phyloP scores from a whole-genome alignment of 1,140 invertebrate genomes.

The Drosophila watanabei region DNA sequence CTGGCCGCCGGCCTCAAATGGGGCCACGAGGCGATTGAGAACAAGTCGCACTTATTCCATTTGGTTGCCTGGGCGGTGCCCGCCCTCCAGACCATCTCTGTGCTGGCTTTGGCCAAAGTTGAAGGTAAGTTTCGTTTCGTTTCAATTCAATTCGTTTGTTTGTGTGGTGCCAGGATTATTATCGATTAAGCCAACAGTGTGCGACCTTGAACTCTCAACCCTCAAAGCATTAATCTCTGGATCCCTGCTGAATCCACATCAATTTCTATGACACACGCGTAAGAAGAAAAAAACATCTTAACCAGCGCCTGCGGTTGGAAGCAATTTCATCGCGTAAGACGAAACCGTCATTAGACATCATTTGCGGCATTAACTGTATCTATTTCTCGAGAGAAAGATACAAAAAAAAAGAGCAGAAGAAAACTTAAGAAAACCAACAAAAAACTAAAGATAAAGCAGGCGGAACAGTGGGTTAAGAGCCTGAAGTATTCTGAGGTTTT shows the following conservation, averaged over 20 bases:
- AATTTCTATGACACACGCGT: constrained; percentile 55
- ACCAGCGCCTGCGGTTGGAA: constrained; percentile 14
- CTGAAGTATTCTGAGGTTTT: too few relatives aligned
- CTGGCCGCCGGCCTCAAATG: constrained; percentile 99
- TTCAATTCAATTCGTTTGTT: neutral
- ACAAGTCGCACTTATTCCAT: constrained; percentile 99
- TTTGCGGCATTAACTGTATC: constrained; percentile 81
- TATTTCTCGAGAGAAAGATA: constrained; percentile 46
- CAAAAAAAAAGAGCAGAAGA: constrained; percentile 38
- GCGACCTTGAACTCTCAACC: constrained; percentile 45
- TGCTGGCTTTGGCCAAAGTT: constrained; percentile 97
- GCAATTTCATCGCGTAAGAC: constrained; percentile 63
- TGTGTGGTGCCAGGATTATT: constrained; percentile 20
- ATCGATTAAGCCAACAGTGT: constrained; percentile 23
- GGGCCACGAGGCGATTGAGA: constrained; percentile 99
- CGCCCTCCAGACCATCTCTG: constrained; percentile 95
- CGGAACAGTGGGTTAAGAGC: constrained; percentile 25
- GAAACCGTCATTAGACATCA: constrained; percentile 80
- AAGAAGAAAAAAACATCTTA: constrained; percentile 11
- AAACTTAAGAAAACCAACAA: constrained; percentile 38
- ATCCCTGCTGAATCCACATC: constrained; percentile 27
- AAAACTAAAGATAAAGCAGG: constrained; percentile 23
- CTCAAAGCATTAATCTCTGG: constrained; percentile 30
- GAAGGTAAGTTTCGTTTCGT: constrained; percentile 90
- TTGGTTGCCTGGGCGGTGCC: constrained; percentile 97